A percentile compares a stretch with the other conserved stretches of the same genome.
Conservation (phyloP, 2,797 vertebrate species). For the Coregonus suidteri region DNA sequence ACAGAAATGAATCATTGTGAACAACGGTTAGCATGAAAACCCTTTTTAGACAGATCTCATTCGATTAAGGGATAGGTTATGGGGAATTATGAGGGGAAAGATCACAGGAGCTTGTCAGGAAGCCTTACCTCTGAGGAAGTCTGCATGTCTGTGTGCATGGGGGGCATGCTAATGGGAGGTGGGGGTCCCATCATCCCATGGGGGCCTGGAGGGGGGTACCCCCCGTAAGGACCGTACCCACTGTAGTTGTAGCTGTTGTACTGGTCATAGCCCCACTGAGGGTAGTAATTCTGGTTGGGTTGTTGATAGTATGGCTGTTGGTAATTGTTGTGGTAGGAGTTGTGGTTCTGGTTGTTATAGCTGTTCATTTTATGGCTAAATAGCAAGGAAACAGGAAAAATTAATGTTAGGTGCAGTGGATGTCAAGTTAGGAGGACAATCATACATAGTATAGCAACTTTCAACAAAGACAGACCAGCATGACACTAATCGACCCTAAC, state of each 20-base stretch:
- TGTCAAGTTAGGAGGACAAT: background rate
- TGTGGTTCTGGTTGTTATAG: constrained; percentile 79
- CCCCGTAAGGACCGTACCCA: constrained; percentile 70
- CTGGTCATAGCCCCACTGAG: constrained; percentile 88
- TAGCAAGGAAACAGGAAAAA: background rate
- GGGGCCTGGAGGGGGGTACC: constrained; percentile 78
- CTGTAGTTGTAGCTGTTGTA: constrained; percentile 74
- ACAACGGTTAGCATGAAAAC: background rate
- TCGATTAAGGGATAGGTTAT: background rate
- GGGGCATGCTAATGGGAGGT: constrained; percentile 76
- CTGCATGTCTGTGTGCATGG: constrained; percentile 72
- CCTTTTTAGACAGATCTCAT: background rate
- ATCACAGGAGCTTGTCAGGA: background rate
- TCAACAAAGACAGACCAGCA: background rate
- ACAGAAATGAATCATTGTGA: background rate
- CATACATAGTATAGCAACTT: background rate
- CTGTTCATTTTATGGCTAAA: constrained; percentile 79
- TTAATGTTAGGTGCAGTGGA: background rate
- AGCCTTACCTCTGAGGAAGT: constrained; percentile 77
- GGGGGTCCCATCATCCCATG: constrained; percentile 75
- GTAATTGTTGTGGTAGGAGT: constrained; percentile 75
- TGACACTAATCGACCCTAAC: background rate
- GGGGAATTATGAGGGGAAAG: background rate
- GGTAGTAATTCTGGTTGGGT: constrained; percentile 73
- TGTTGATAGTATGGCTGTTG: constrained; percentile 68